Conservation (phyloP, 2,113 vertebrate species). For the Pseudopodoces humilis region DNA sequence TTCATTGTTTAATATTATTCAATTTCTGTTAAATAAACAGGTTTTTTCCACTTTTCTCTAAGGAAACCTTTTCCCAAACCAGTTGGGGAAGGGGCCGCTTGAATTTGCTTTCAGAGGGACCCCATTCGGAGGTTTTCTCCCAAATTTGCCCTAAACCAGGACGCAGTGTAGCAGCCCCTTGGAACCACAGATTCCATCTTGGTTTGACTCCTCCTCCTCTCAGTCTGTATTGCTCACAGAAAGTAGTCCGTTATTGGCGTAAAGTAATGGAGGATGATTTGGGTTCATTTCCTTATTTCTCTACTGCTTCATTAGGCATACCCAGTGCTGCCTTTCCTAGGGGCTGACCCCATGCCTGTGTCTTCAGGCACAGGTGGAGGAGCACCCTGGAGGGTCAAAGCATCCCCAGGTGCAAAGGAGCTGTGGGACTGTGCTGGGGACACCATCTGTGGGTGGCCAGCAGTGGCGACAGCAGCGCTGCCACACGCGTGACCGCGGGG, state of each 20-base stretch:
- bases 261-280: background rate
- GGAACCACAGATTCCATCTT: background rate
- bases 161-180: background rate
- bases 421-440: too few species aligned
- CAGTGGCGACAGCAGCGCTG: background rate
- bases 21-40: too few species aligned
- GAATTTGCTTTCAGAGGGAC: too few species aligned
- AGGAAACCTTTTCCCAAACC: too few species aligned
- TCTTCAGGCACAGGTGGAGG: background rate
- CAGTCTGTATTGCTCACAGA: background rate
- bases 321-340: background rate
- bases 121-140: too few species aligned
- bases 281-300: background rate
- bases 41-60: too few species aligned
- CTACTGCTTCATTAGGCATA: background rate
- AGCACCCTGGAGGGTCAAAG: background rate
- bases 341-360: too few species aligned
- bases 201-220: background rate
- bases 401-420: background rate
- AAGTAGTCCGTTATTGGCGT: background rate
- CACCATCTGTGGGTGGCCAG: background rate
- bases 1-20: too few species aligned
- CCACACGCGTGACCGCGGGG: rapidly evolving
- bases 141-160: too few species aligned
- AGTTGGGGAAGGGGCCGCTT: too few species aligned